These are phyloP conservation scores for Bombus sylvicola DNA, from an alignment of 1,140 invertebrate genomes.

Conservation along the genomic window DNA sequence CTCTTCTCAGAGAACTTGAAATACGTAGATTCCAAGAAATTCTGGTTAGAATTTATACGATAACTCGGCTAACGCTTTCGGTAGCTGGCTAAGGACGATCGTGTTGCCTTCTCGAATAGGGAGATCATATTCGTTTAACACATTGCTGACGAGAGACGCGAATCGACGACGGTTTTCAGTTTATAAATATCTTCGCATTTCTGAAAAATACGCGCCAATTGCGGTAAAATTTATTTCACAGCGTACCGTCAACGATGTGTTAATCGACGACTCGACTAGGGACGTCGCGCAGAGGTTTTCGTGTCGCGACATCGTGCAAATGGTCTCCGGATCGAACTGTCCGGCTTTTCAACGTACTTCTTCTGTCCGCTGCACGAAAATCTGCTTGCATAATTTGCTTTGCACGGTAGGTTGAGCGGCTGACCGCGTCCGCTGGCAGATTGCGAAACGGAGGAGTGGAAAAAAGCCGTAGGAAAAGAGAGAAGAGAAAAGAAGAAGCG, in stretches of 20 bases:
- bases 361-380: slow-evolving; percentile 14
- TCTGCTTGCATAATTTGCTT: slow-evolving; percentile 42
- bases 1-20: too few species aligned
- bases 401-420: slow-evolving; percentile 22
- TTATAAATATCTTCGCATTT: too few species aligned
- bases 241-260: too few species aligned
- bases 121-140: too few species aligned
- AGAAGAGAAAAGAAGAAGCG: slow-evolving; percentile 13
- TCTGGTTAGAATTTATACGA: neutral
- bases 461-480: neutral
- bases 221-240: too few species aligned
- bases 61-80: neutral
- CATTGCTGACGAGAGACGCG: too few species aligned
- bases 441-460: slow-evolving; percentile 34
- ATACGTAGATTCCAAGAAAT: too few species aligned
- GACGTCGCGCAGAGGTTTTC: too few species aligned
- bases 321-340: neutral
- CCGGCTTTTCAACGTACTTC: neutral
- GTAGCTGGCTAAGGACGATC: neutral
- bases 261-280: too few species aligned
- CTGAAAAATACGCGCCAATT: too few species aligned
- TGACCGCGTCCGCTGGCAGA: slow-evolving; percentile 15
- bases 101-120: too few species aligned
- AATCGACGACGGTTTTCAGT: too few species aligned
- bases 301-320: neutral